Base-by-base conservation (phyloP, 2,888 invertebrate genomes). In the Formica aserva region DNA sequence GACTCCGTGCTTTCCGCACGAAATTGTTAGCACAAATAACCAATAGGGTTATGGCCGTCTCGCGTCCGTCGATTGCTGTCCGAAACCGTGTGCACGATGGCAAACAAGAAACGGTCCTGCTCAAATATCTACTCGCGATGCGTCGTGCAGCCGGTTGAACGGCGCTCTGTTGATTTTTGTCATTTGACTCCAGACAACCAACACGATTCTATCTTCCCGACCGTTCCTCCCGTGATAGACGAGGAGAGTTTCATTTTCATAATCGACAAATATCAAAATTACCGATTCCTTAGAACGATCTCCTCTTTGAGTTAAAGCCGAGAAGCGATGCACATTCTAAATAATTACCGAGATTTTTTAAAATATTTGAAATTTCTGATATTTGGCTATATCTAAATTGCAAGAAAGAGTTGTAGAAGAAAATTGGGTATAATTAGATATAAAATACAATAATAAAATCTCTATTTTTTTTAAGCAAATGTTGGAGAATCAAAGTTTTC, bases 111-210 rank as follows among this genome's bases (percentile, higher is more conserved):
- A 89, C 89, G 92, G 89, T 89, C 89, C 90, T 92, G 89, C 86
- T 92, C 91, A 92, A 92, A 92, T 91, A 92, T 89, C 86, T 81
- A 87, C 88, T 87, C 87, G 80, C 84, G 86, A 87, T 89, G 87
- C 87, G 85, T 87, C 85, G 85, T 72, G 65, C 84, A 62, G 48
- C 48, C 66, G 77, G 77, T 86, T 87, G 86, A 87, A 84, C 72
- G 71, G 78, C 82, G 77, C 78, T 86, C 83, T 92, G 92, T 92
- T 92, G 92, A 92, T 92, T 92, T 92, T 92, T 92, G 89, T 92
- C 88, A 92, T 92, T 92, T 91, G 86, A 90, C 88, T 80, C 74
- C 85, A 88, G 87, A 83, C 82, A 69, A 82, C 81, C 84, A 63
- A 81, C 41, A 41, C 57, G 45, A 67, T 65, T 62, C 72, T 57